Evolutionary conservation across 1,140 invertebrate species (phyloP).

Genomic region (Augochlora pura): DNA sequence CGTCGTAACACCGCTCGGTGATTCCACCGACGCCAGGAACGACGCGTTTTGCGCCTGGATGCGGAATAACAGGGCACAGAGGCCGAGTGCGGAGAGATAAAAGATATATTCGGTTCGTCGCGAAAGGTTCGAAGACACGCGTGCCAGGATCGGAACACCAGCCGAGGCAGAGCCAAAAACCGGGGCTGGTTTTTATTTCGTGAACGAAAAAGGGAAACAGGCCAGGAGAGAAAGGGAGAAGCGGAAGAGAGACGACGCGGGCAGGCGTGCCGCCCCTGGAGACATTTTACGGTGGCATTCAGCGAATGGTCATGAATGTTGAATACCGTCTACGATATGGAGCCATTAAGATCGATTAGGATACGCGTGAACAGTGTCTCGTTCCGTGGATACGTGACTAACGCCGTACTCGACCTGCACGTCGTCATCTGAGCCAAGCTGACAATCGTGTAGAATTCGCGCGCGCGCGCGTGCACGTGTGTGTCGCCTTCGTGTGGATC

Average conservation of each 20-base stretch:
- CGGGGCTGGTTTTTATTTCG: not conserved
- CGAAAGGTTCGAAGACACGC: not conserved
- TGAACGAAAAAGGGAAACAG: not conserved
- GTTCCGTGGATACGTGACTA: slow-evolving; percentile 13
- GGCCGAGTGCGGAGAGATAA: not conserved
- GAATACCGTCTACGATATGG: slow-evolving; percentile 38
- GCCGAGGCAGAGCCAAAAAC: not conserved
- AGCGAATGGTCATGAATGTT: slow-evolving; percentile 40
- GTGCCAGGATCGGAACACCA: not conserved
- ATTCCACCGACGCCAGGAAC: slow-evolving; percentile 68
- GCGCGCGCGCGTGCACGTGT: slow-evolving; percentile 23
- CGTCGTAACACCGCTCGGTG: slow-evolving; percentile 78
- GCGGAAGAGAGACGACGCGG: not conserved
- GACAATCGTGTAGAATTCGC: slow-evolving; percentile 44
- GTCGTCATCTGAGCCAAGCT: not conserved
- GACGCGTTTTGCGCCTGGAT: slow-evolving; percentile 54
- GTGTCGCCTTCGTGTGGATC: not conserved
- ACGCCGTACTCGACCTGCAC: slow-evolving; percentile 7
- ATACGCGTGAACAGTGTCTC: slow-evolving; percentile 44
- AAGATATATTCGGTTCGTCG: not conserved
- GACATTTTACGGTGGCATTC: slow-evolving; percentile 60
- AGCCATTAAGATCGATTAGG: slow-evolving; percentile 46
- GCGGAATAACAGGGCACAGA: not conserved
- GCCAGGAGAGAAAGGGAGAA: not conserved
- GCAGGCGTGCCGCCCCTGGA: slow-evolving; percentile 54